Conservation (phyloP, 2,113 vertebrate genomes). For the Gulo gulo region DNA sequence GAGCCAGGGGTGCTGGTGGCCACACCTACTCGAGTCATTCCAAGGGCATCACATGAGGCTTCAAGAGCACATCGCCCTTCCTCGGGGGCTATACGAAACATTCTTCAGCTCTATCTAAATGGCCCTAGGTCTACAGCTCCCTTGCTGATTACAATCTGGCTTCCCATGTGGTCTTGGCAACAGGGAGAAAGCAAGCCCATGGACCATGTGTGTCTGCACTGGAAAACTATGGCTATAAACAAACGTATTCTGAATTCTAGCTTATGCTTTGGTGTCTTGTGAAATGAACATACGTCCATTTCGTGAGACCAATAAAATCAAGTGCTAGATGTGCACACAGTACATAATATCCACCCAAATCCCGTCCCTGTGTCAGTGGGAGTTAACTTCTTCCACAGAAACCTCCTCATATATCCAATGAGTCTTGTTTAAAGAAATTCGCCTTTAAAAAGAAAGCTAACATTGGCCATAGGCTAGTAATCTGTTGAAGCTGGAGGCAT, state of each 20-base stretch:
- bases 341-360: neutral
- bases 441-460: slow-evolving; percentile 27
- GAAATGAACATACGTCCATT: neutral
- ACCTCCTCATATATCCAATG: neutral
- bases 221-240: neutral
- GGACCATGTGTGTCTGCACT: neutral
- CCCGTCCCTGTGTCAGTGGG: neutral
- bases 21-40: neutral
- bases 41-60: neutral
- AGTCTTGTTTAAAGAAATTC: neutral
- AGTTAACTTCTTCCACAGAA: neutral
- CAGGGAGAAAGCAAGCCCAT: neutral
- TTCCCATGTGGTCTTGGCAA: neutral
- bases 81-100: neutral
- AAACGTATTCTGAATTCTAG: neutral
- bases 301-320: neutral
- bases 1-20: neutral
- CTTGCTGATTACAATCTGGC: neutral
- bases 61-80: neutral
- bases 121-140: neutral
- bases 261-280: neutral
- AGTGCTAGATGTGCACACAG: neutral
- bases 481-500: neutral
- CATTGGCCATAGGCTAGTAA: neutral
- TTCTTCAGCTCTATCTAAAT: neutral